Conservation (phyloP, 2,797 vertebrate genomes). For the Acanthis flammea region DNA sequence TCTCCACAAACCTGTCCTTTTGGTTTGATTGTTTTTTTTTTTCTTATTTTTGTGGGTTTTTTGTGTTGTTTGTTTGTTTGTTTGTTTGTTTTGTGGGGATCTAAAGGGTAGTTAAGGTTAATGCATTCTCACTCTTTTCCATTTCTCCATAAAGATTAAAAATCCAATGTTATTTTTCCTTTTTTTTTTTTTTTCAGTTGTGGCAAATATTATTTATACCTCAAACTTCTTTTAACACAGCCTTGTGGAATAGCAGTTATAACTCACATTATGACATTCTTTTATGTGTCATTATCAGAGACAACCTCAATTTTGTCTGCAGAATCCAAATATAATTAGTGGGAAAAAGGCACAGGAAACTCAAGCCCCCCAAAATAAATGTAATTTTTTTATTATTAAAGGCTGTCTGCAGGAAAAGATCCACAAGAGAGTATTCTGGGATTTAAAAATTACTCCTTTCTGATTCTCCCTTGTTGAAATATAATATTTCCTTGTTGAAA, state of each 20-base stretch:
- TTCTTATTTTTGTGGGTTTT: no score
- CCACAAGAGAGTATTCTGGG: not conserved
- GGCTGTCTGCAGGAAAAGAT: not conserved
- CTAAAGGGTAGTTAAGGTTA: not conserved
- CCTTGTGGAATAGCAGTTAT: not conserved
- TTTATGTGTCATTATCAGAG: not conserved
- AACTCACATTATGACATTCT: not conserved
- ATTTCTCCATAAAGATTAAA: not conserved
- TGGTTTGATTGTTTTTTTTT: no score
- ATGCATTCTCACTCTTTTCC: not conserved
- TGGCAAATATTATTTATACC: not conserved
- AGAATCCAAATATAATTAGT: not conserved
- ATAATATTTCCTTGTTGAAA: no score
- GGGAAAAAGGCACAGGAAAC: not conserved
- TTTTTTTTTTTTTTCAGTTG: not conserved
- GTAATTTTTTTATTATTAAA: not conserved
- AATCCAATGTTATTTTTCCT: not conserved
- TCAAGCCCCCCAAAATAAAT: not conserved
- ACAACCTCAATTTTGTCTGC: not conserved
- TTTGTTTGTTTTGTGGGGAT: not conserved
- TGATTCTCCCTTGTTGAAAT: not conserved
- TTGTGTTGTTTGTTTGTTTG: no score
- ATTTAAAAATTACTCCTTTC: not conserved
- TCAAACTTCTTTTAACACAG: not conserved
- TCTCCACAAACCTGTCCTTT: no score